These are phyloP conservation scores for Cryptotis parvus DNA, from an alignment of 2,113 vertebrate genomes.

Conservation along the genomic window DNA sequence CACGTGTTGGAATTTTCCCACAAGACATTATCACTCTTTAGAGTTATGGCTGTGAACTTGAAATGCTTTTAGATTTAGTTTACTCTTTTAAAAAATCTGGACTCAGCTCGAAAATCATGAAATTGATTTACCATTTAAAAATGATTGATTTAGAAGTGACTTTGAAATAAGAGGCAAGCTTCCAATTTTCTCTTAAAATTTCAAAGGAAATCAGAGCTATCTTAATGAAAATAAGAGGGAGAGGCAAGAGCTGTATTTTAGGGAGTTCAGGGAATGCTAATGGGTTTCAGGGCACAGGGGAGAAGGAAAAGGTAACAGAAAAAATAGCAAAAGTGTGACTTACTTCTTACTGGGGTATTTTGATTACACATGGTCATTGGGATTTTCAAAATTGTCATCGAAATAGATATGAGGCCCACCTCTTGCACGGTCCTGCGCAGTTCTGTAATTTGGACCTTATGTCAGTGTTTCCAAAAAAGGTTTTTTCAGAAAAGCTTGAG, in stretches of 20 bases:
- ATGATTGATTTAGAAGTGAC: background rate
- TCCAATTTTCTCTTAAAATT: conserved; percentile 32
- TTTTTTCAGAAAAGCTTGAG: background rate
- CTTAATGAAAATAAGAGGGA: background rate
- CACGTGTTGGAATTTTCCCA: background rate
- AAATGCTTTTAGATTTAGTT: background rate
- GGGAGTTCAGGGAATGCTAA: background rate
- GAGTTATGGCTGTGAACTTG: background rate
- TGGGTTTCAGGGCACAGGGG: no score
- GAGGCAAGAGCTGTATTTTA: background rate
- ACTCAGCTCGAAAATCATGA: conserved; percentile 21
- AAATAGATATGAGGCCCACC: background rate
- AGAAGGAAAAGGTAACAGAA: background rate
- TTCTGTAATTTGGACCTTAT: background rate
- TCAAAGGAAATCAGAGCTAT: conserved; percentile 11
- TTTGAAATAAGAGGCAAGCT: background rate
- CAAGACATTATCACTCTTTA: background rate
- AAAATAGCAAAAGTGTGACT: background rate
- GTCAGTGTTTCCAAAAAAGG: background rate
- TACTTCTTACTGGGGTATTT: background rate
- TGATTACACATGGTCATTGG: background rate
- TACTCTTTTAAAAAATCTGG: conserved; percentile 17
- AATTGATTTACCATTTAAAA: conserved; percentile 44
- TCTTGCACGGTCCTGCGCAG: background rate
- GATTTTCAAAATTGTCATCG: background rate